Conservation (phyloP, 2,797 vertebrate genomes). For the Chromobotia macracanthus region DNA sequence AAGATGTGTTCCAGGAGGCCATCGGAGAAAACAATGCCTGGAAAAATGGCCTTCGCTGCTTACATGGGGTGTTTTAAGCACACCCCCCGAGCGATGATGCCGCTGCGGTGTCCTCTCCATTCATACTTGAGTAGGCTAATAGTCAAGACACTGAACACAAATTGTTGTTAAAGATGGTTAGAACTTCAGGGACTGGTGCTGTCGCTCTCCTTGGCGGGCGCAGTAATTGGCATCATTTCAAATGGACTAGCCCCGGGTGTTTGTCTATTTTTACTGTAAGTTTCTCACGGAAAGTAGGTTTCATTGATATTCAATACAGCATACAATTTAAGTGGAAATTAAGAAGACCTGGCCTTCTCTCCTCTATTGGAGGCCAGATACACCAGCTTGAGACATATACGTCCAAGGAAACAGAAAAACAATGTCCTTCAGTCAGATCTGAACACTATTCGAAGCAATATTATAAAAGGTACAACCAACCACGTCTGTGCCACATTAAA, state of each 20-base stretch:
- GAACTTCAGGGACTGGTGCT: conserved; percentile 29
- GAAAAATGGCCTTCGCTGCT: conserved; percentile 37
- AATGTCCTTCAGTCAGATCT: neutral
- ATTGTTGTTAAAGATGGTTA: conserved; percentile 43
- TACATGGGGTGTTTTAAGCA: conserved; percentile 48
- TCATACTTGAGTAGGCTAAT: conserved; percentile 46
- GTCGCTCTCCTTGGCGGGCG: conserved; percentile 30
- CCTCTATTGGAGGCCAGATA: conserved; percentile 12
- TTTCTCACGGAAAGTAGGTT: conserved; percentile 37
- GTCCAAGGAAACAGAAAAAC: no score
- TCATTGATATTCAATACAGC: conserved; percentile 56
- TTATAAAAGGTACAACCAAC: neutral
- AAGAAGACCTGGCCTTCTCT: conserved; percentile 19
- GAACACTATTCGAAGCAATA: conserved; percentile 4
- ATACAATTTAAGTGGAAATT: conserved; percentile 39
- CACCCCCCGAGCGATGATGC: conserved; percentile 37
- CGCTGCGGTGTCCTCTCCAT: conserved; percentile 30
- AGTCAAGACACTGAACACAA: conserved; percentile 49
- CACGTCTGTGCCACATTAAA: neutral
- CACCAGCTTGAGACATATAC: neutral
- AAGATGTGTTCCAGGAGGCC: conserved; percentile 29
- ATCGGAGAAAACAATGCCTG: conserved; percentile 35
- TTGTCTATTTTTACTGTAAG: conserved; percentile 51
- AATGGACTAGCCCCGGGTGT: conserved; percentile 44
- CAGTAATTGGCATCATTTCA: conserved; percentile 44